Evolutionary conservation across 2,888 invertebrate species (phyloP).

Genomic region (Chalcosyrphus nemorum): DNA sequence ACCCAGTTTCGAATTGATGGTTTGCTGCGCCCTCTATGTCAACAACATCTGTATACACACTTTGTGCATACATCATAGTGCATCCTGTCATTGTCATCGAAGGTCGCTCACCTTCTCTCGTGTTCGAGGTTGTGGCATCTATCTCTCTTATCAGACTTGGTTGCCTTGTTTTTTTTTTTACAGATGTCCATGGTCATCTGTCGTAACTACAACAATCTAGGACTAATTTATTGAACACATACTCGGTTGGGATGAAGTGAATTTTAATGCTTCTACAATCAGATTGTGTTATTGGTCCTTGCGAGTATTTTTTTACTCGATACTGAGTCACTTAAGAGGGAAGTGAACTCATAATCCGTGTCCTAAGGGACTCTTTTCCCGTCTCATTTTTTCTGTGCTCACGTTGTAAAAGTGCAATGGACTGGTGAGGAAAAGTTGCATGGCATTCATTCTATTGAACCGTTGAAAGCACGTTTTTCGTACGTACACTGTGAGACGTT

Average conservation of each 20-base stretch:
- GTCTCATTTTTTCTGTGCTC: slow-evolving; percentile 10
- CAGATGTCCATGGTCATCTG: slow-evolving; percentile 29
- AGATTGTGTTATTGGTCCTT: not conserved
- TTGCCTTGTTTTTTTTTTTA: not conserved
- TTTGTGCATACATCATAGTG: slow-evolving; percentile 14
- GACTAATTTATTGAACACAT: too few species aligned
- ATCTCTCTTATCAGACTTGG: not conserved
- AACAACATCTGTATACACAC: slow-evolving; percentile 31
- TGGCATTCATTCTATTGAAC: slow-evolving; percentile 6
- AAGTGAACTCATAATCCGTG: slow-evolving; percentile 18
- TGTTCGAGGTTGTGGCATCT: slow-evolving; percentile 13
- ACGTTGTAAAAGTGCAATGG: slow-evolving; percentile 27
- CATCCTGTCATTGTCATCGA: slow-evolving; percentile 39
- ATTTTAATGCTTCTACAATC: not conserved
- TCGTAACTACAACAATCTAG: not conserved
- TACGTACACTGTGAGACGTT: slow-evolving; percentile 25
- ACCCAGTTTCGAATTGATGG: slow-evolving; percentile 64
- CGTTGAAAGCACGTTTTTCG: not conserved
- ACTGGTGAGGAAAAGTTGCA: slow-evolving; percentile 7
- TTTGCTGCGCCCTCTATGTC: slow-evolving; percentile 47
- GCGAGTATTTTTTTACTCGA: not conserved
- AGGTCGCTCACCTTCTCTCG: slow-evolving; percentile 61
- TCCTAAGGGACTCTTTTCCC: slow-evolving; percentile 10
- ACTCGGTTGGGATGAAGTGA: not conserved
- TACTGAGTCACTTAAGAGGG: not conserved